Percentiles rank a stretch among this genome's conserved stretches.
Conservation (phyloP, 2,113 vertebrate genomes). For the Pluvianellus socialis region DNA sequence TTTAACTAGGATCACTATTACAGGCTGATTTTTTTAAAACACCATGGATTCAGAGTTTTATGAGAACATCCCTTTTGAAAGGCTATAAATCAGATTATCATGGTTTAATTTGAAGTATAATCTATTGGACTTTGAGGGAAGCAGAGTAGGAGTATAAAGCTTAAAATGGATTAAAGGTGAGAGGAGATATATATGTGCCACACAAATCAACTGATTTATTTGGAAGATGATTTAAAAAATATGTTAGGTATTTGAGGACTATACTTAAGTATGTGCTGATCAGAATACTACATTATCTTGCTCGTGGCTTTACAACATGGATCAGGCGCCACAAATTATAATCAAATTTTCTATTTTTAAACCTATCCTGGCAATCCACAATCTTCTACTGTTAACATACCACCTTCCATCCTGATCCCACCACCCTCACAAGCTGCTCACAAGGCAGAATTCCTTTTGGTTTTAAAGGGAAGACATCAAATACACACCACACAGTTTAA, state of each 20-base stretch:
- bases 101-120: slow-evolving; percentile 26
- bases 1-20: background rate
- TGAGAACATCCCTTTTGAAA: slow-evolving; percentile 33
- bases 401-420: background rate
- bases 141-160: slow-evolving; percentile 38
- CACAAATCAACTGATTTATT: slow-evolving; percentile 13
- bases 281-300: background rate
- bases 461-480: background rate
- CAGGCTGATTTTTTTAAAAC: background rate
- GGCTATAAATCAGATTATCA: slow-evolving; percentile 49
- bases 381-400: background rate
- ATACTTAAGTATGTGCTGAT: background rate
- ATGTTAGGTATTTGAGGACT: background rate
- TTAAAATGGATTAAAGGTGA: slow-evolving; percentile 59
- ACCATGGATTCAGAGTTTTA: background rate
- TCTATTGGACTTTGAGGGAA: background rate
- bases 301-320: background rate
- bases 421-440: background rate
- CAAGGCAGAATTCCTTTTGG: background rate
- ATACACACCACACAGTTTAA: background rate
- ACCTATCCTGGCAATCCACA: background rate
- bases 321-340: background rate
- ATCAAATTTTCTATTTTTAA: background rate
- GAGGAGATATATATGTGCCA: background rate
- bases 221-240: background rate